These are phyloP conservation scores for Triplophysa siluroides DNA, from an alignment of 2,113 vertebrate species.

Conservation along the genomic window DNA sequence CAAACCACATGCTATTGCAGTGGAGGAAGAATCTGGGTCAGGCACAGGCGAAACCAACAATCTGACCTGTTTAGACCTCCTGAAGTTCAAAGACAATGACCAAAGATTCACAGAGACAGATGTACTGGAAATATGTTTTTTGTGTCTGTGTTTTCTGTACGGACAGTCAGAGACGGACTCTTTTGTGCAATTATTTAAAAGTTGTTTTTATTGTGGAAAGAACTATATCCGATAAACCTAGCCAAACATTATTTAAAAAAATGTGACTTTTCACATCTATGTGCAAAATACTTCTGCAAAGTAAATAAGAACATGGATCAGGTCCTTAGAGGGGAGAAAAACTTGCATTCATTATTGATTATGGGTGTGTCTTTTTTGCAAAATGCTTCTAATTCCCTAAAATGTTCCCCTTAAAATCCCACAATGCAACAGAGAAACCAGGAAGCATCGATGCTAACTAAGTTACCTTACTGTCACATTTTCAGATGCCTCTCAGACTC, in stretches of 20 bases:
- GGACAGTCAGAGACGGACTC: not conserved
- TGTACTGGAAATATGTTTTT: not conserved
- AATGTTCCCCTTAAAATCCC: too few relatives aligned
- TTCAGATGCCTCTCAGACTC: too few relatives aligned
- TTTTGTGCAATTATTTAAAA: not conserved
- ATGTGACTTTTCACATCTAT: too few relatives aligned
- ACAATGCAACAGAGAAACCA: too few relatives aligned
- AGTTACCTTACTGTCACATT: too few relatives aligned
- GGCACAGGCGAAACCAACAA: slow-evolving; percentile 16
- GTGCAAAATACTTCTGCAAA: not conserved
- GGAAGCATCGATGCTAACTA: too few relatives aligned
- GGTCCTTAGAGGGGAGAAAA: too few relatives aligned
- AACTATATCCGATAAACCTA: not conserved
- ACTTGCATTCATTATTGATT: too few relatives aligned
- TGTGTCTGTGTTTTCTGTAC: not conserved
- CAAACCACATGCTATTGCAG: slow-evolving; percentile 16
- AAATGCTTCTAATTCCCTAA: too few relatives aligned
- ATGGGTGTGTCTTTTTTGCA: too few relatives aligned
- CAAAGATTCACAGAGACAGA: slow-evolving; percentile 15
- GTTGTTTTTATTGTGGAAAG: not conserved
- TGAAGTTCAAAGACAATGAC: slow-evolving; percentile 22
- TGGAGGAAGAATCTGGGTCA: slow-evolving; percentile 1
- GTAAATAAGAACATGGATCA: not conserved
- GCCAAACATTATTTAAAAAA: too few relatives aligned
- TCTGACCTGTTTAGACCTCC: slow-evolving; percentile 34